These are phyloP conservation scores for Chanos chanos DNA, from an alignment of 2,797 vertebrate genomes.

Conservation along the genomic window DNA sequence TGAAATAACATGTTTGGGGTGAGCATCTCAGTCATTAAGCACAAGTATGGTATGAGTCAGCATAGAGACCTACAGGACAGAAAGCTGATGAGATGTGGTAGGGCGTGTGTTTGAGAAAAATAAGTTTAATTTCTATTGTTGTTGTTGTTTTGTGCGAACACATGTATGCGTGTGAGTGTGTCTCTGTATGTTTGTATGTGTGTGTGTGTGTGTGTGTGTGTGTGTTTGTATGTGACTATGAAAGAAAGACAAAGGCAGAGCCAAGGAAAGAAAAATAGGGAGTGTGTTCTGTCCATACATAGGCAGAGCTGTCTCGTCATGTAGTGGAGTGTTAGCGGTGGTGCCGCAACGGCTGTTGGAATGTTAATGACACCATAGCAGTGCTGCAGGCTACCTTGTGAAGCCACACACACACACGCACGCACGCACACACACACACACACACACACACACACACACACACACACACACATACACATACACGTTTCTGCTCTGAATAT, in stretches of 20 bases:
- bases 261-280: neutral
- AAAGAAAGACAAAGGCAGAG: slow-evolving; percentile 33
- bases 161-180: neutral
- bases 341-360: slow-evolving; percentile 64
- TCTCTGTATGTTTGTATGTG: slow-evolving; percentile 22
- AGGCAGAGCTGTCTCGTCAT: slow-evolving; percentile 62
- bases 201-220: neutral
- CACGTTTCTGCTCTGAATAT: slow-evolving; percentile 40
- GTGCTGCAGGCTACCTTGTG: slow-evolving; percentile 50
- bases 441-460: slow-evolving; percentile 36
- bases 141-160: neutral
- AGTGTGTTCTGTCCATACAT: neutral
- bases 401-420: slow-evolving; percentile 34
- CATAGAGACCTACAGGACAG: slow-evolving; percentile 12
- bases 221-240: neutral
- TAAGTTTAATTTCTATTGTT: too few species aligned
- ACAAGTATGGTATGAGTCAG: slow-evolving; percentile 51
- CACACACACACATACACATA: slow-evolving; percentile 45
- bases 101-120: too few species aligned
- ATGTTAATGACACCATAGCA: slow-evolving; percentile 67
- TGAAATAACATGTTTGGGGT: slow-evolving; percentile 58
- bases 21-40: slow-evolving; percentile 37
- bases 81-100: neutral
- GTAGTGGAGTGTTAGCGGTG: slow-evolving; percentile 54
- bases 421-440: slow-evolving; percentile 28